Conservation (phyloP, 2,113 vertebrate genomes). For the Misgurnus anguillicaudatus region DNA sequence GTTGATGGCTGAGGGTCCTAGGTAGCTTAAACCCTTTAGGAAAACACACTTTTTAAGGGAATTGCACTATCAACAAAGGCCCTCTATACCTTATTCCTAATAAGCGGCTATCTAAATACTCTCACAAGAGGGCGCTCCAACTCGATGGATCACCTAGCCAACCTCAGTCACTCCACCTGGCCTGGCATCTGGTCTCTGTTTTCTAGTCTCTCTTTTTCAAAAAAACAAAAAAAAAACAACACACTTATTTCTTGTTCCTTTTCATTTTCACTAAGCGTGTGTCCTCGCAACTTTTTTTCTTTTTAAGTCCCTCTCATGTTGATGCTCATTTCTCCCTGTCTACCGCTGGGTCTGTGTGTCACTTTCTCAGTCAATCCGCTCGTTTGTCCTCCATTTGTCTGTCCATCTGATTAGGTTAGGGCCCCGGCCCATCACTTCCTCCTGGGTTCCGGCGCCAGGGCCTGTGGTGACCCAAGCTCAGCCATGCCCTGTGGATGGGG, state of each 20-base stretch:
- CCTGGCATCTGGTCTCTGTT: constrained; percentile 77
- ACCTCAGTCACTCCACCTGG: constrained; percentile 74
- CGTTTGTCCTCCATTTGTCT: constrained; percentile 60
- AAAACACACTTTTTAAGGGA: constrained; percentile 18
- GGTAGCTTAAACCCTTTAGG: constrained; percentile 24
- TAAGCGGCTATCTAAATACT: constrained; percentile 46
- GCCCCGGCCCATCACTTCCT: constrained; percentile 76
- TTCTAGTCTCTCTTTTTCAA: constrained; percentile 62
- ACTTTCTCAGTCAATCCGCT: constrained; percentile 66
- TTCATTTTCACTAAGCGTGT: constrained; percentile 55
- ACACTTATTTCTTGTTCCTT: constrained; percentile 43
- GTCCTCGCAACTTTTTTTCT: constrained; percentile 42
- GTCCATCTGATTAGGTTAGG: constrained; percentile 49
- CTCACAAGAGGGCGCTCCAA: constrained; percentile 46
- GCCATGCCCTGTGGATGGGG: constrained; percentile 65
- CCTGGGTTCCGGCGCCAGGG: constrained; percentile 70
- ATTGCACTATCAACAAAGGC: neutral
- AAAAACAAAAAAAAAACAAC: neutral
- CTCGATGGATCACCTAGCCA: constrained; percentile 57
- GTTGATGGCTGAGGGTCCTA: constrained; percentile 66
- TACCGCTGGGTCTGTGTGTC: constrained; percentile 72
- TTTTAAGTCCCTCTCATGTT: constrained; percentile 54
- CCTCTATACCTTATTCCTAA: neutral
- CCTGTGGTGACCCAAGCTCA: constrained; percentile 68
- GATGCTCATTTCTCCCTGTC: constrained; percentile 67